A percentile compares a stretch with the other conserved stretches of the same genome.
Conservation (phyloP, 2,113 vertebrate species). For the Aphelocoma coerulescens region DNA sequence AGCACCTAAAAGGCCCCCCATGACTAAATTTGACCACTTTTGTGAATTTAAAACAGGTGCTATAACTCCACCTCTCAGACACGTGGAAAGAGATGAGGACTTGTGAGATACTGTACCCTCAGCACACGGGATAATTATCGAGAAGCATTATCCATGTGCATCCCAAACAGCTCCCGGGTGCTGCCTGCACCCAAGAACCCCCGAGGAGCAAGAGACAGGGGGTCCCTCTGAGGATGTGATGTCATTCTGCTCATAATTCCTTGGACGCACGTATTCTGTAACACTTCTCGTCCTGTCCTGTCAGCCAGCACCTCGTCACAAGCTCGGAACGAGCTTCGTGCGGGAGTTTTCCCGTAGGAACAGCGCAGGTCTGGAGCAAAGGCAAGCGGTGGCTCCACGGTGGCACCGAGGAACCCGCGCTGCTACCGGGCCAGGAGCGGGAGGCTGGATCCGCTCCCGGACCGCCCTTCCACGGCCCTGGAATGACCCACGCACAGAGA, state of each 20-base stretch:
- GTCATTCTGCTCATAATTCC: background rate
- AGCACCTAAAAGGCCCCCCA: accelerated
- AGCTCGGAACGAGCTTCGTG: background rate
- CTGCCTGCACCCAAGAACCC: accelerated
- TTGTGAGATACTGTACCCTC: accelerated
- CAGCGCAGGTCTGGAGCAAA: background rate
- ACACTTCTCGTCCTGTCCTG: accelerated
- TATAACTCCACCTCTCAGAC: accelerated
- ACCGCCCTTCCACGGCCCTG: background rate
- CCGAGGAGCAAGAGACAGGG: accelerated
- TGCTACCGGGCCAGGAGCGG: background rate
- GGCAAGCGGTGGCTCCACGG: background rate
- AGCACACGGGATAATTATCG: accelerated
- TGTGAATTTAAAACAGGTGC: background rate
- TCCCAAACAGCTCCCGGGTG: background rate
- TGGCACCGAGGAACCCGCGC: background rate
- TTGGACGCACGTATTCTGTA: accelerated
- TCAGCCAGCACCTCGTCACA: background rate
- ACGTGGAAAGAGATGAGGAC: accelerated
- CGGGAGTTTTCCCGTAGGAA: background rate
- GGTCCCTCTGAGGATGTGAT: accelerated
- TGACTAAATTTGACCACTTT: accelerated
- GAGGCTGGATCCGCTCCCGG: background rate
- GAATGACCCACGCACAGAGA: background rate
- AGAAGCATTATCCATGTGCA: accelerated